phyloP scores from a whole-genome alignment of 2,113 vertebrate species.

The Stigmatopora nigra region DNA sequence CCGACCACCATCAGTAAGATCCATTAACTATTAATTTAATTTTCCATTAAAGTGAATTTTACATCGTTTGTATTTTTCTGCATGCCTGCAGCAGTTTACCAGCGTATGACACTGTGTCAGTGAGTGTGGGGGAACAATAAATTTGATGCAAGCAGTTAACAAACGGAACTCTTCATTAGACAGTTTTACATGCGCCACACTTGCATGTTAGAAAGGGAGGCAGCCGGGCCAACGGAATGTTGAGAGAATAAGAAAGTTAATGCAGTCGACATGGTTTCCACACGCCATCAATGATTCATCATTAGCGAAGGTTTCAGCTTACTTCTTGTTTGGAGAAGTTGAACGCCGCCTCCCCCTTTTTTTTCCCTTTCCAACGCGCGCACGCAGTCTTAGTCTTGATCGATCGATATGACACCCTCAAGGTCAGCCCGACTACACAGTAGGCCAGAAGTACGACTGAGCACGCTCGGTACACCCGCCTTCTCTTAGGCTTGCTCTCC shows the following conservation, averaged over 20 bases:
- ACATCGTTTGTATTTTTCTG: too few relatives aligned
- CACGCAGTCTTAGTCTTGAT: conserved; percentile 31
- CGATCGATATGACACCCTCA: conserved; percentile 77
- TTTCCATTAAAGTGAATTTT: too few relatives aligned
- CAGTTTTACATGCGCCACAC: too few relatives aligned
- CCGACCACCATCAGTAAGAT: too few relatives aligned
- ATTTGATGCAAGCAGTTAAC: too few relatives aligned
- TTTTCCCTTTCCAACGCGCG: conserved; percentile 12
- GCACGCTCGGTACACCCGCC: conserved; percentile 40
- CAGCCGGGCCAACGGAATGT: conserved; percentile 19
- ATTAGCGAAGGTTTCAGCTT: conserved; percentile 74
- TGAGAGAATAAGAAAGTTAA: conserved; percentile 5
- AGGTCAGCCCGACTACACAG: conserved; percentile 72
- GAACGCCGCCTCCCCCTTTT: conserved; percentile 35
- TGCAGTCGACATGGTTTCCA: conserved; percentile 16
- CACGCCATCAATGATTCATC: conserved; percentile 83
- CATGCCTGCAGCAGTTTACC: too few relatives aligned
- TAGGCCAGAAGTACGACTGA: conserved; percentile 25
- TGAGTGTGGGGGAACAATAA: too few relatives aligned
- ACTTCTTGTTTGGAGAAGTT: conserved; percentile 62
- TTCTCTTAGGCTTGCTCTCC: conserved; percentile 4
- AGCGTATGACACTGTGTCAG: too few relatives aligned
- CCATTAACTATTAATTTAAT: too few relatives aligned
- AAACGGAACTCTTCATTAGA: too few relatives aligned
- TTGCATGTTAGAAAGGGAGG: conserved; percentile 21